These are phyloP conservation scores for Leptura quadrifasciata DNA, from an alignment of 2,888 invertebrate species.

Conservation along the genomic window DNA sequence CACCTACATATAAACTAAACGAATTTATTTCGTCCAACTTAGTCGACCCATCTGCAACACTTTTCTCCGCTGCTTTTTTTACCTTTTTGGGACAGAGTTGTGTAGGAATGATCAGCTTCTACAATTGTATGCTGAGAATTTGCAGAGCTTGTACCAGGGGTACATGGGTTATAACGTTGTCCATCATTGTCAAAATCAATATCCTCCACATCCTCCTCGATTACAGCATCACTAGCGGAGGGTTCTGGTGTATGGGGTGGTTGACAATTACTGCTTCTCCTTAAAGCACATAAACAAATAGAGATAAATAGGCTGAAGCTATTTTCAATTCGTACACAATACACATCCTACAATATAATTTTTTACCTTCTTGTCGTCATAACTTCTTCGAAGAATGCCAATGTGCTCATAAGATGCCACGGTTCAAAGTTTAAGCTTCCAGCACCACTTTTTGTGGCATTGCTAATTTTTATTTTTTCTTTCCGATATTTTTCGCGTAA, in stretches of 20 bases:
- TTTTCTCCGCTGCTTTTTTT: too few species aligned
- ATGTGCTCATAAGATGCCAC: neutral
- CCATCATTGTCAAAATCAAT: neutral
- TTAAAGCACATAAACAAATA: neutral
- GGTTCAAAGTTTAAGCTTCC: neutral
- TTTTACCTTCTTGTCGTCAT: neutral
- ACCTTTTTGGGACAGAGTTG: too few species aligned
- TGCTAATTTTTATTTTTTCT: neutral
- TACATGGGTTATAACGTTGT: neutral
- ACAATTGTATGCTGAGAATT: too few species aligned
- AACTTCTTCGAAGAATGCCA: slow-evolving; percentile 4
- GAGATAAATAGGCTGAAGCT: neutral
- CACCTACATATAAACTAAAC: neutral
- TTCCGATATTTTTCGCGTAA: slow-evolving; percentile 11
- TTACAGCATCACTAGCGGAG: too few species aligned
- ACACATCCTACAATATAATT: too few species aligned
- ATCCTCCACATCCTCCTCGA: too few species aligned
- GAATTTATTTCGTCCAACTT: too few species aligned
- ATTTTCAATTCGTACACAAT: neutral
- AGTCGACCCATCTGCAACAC: too few species aligned
- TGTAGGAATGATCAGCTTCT: too few species aligned
- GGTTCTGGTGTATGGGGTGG: too few species aligned
- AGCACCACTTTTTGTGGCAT: neutral
- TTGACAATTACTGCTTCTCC: too few species aligned
- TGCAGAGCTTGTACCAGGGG: too few species aligned